Percentiles rank a stretch among this genome's conserved stretches.
Evolutionary conservation across 2,797 vertebrate genomes (phyloP).

Genomic region (Lutra lutra): DNA sequence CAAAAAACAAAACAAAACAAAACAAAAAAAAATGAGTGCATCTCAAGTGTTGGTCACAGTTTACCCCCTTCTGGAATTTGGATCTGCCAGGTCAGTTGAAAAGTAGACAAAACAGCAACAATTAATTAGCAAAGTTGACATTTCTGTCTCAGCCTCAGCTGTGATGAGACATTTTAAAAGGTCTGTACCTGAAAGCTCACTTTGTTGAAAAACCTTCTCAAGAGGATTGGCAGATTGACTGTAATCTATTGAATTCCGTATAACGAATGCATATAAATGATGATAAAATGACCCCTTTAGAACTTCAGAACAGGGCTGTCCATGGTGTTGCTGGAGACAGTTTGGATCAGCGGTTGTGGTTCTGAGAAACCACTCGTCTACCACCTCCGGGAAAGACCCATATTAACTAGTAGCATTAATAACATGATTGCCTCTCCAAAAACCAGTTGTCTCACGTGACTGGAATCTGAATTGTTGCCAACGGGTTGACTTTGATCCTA

Average conservation of each 20-base stretch:
- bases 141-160: neutral
- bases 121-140: neutral
- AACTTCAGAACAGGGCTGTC: neutral
- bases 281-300: neutral
- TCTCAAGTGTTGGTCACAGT: constrained; percentile 49
- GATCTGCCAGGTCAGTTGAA: neutral
- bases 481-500: neutral
- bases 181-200: neutral
- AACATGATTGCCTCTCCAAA: neutral
- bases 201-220: neutral
- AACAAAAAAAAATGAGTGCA: constrained; percentile 34
- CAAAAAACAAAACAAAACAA: too few relatives aligned
- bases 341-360: accelerated
- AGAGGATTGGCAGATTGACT: neutral
- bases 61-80: neutral
- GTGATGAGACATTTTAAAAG: neutral
- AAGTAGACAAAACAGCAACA: neutral
- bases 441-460: neutral
- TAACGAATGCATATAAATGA: neutral
- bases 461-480: neutral
- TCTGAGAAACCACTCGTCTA: neutral
- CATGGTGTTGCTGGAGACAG: neutral
- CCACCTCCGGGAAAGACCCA: neutral
- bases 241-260: neutral
- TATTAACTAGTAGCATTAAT: neutral